phyloP scores from a whole-genome alignment of 2,113 vertebrate species.

The pig (Sus scrofa) region T2T-Sscrofa CM000826.6:75338001-75338500 shows the following conservation, averaged over 20 bases:
- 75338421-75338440: too few species aligned
- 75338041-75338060: too few species aligned
- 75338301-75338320: too few species aligned
- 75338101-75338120: background rate
- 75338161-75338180: background rate
- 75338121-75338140: too few species aligned
- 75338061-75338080: too few species aligned
- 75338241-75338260: background rate
- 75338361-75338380: background rate
- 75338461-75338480: background rate
- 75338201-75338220: background rate
- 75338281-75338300: background rate
- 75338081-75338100: background rate
- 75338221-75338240: background rate
- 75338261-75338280: background rate
- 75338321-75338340: too few species aligned
- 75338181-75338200: background rate
- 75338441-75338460: background rate
- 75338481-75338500: background rate
- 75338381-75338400: background rate
- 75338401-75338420: too few species aligned
- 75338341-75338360: rapidly evolving
- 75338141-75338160: background rate
- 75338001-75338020: too few species aligned
- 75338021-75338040: too few species aligned